Conservation (phyloP, 2,797 vertebrate species). For the Melanotaenia pygmaea region DNA sequence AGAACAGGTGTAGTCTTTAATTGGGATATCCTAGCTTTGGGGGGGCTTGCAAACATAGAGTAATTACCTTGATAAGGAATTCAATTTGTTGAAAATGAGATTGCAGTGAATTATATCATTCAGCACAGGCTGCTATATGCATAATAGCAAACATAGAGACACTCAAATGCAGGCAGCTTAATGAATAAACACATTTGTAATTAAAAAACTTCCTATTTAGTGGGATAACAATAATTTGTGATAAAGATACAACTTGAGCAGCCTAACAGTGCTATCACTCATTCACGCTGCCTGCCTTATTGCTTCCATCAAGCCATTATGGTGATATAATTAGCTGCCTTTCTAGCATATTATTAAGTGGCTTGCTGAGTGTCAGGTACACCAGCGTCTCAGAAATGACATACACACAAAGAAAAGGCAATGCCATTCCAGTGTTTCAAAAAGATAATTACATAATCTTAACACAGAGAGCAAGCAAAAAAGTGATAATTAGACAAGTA, state of each 20-base stretch:
- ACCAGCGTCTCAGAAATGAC: slow-evolving; percentile 76
- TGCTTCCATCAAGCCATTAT: slow-evolving; percentile 83
- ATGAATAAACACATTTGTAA: slow-evolving; percentile 64
- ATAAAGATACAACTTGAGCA: slow-evolving; percentile 53
- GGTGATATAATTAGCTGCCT: slow-evolving; percentile 85
- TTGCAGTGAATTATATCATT: slow-evolving; percentile 58
- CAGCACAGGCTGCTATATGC: slow-evolving; percentile 56
- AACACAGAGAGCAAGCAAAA: slow-evolving; percentile 70
- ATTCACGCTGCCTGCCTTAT: slow-evolving; percentile 62
- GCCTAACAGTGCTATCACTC: slow-evolving; percentile 58
- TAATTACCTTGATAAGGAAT: slow-evolving; percentile 76
- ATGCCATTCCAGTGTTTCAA: slow-evolving; percentile 77
- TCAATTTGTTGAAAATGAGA: slow-evolving; percentile 69
- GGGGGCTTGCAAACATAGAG: slow-evolving; percentile 65
- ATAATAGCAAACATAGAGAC: slow-evolving; percentile 63
- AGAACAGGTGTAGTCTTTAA: slow-evolving; percentile 77
- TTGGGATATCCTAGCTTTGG: slow-evolving; percentile 69
- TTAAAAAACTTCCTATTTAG: slow-evolving; percentile 64
- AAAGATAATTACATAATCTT: slow-evolving; percentile 85
- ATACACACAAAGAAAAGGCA: slow-evolving; percentile 64
- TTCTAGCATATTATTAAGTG: slow-evolving; percentile 83
- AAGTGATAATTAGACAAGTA: slow-evolving; percentile 86
- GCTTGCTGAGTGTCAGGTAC: slow-evolving; percentile 84
- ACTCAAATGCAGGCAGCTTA: slow-evolving; percentile 43
- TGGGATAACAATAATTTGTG: slow-evolving; percentile 55